A percentile compares a stretch with the other conserved stretches of the same genome.
Evolutionary conservation across 92 coral and sea anemone species (phyloP).

Genomic region (Anthopleura xanthogrammica): DNA sequence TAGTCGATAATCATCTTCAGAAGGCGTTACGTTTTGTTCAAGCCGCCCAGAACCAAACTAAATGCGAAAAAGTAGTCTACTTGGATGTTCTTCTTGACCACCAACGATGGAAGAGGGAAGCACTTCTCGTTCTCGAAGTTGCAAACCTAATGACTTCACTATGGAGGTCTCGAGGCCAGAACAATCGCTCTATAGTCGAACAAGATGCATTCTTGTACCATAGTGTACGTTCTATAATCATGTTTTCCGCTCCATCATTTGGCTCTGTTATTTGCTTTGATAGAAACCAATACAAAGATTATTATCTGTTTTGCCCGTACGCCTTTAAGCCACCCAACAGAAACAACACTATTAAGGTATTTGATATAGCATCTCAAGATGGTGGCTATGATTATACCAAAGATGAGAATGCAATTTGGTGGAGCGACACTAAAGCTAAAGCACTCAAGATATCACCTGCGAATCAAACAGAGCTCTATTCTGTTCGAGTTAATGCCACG

Average conservation of each 20-base stretch:
- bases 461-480: slow-evolving; percentile 36
- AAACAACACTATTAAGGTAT: slow-evolving; percentile 46
- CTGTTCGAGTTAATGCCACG: slow-evolving; percentile 39
- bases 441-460: slow-evolving; percentile 35
- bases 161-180: slow-evolving; percentile 51
- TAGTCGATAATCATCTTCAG: slow-evolving; percentile 19
- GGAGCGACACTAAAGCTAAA: slow-evolving; percentile 46
- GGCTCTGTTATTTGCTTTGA: slow-evolving; percentile 90
- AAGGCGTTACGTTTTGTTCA: slow-evolving; percentile 27
- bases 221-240: slow-evolving; percentile 51
- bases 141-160: slow-evolving; percentile 75
- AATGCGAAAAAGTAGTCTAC: slow-evolving; percentile 29
- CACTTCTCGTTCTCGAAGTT: slow-evolving; percentile 50
- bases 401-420: slow-evolving; percentile 69
- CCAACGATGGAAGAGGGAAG: slow-evolving; percentile 64
- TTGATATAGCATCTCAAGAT: slow-evolving; percentile 57
- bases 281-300: slow-evolving; percentile 49
- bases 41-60: slow-evolving; percentile 20
- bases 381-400: slow-evolving; percentile 53
- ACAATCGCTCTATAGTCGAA: slow-evolving; percentile 37
- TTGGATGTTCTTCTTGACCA: slow-evolving; percentile 41
- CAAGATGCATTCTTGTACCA: slow-evolving; percentile 50
- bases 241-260: slow-evolving; percentile 59
- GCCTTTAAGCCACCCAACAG: slow-evolving; percentile 59
- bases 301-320: slow-evolving; percentile 79